Evolutionary conservation across 2,888 invertebrate genomes (phyloP).

Genomic region (Dicyrtomina minuta): DNA sequence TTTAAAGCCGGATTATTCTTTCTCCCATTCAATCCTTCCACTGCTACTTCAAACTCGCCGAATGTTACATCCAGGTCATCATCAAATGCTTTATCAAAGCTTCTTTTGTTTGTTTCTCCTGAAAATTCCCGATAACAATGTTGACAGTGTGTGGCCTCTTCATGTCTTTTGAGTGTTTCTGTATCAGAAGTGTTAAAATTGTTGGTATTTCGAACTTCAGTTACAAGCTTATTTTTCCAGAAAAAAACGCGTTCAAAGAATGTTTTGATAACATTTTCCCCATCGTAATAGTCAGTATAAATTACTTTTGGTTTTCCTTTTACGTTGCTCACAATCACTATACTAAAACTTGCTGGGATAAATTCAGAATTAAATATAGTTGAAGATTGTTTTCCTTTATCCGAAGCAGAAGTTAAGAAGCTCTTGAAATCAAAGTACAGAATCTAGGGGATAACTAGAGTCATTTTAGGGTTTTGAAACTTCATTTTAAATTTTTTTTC

Average conservation of each 20-base stretch:
- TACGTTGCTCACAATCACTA: neutral
- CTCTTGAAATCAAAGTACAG: neutral
- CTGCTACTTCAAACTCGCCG: no score
- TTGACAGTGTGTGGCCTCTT: no score
- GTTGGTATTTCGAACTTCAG: neutral
- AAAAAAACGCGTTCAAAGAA: conserved; percentile 1
- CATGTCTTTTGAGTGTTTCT: no score
- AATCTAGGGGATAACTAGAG: neutral
- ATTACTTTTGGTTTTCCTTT: neutral
- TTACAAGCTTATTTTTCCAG: neutral
- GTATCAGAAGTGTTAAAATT: no score
- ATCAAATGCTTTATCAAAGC: no score
- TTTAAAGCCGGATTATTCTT: no score
- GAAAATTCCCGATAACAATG: no score
- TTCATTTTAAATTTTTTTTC: neutral
- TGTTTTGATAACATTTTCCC: conserved; percentile 1
- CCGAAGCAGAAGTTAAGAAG: neutral
- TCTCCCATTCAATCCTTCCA: no score
- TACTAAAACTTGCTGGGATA: neutral
- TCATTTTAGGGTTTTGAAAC: neutral
- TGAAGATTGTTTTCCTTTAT: neutral
- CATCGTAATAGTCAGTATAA: neutral
- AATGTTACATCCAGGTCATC: no score
- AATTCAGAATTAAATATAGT: neutral
- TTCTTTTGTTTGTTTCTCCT: no score